Conservation (phyloP, 2,888 invertebrate species). For the Papilio elwesi region DNA sequence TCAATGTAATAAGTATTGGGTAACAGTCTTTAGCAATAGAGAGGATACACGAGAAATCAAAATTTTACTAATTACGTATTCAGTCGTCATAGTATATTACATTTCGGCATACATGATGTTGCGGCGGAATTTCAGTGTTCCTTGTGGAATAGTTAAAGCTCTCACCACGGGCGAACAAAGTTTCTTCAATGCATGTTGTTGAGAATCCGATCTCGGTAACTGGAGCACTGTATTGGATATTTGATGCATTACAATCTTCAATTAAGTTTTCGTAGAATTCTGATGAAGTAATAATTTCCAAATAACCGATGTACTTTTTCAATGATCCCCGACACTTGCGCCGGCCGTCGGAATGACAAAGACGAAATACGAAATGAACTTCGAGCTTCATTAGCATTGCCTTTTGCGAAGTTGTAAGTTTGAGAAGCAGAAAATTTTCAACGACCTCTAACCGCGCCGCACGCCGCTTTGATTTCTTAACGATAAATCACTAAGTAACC, state of each 20-base stretch:
- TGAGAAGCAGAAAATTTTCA: conserved; percentile 52
- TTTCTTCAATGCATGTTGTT: conserved; percentile 25
- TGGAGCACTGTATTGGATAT: neutral
- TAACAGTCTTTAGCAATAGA: neutral
- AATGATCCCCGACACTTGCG: neutral
- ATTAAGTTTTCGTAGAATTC: neutral
- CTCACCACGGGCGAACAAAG: neutral
- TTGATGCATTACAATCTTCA: conserved; percentile 9
- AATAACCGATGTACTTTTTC: neutral
- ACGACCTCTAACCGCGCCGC: conserved; percentile 45
- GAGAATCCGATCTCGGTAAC: neutral
- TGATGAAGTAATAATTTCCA: neutral
- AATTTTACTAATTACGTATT: neutral
- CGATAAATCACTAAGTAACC: conserved; percentile 65
- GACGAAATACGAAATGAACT: conserved; percentile 54
- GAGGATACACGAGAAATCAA: neutral
- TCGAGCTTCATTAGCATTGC: conserved; percentile 65
- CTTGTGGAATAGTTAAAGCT: conserved; percentile 6
- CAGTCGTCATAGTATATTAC: neutral
- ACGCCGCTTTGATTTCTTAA: conserved; percentile 61
- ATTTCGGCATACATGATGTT: neutral
- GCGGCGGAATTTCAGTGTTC: neutral
- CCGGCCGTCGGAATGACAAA: neutral
- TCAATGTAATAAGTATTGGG: neutral
- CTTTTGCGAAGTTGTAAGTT: conserved; percentile 44